Percentiles rank a stretch among this genome's conserved stretches.
Conservation (phyloP, 2,113 vertebrate species). For the Lycocorax pyrrhopterus region DNA sequence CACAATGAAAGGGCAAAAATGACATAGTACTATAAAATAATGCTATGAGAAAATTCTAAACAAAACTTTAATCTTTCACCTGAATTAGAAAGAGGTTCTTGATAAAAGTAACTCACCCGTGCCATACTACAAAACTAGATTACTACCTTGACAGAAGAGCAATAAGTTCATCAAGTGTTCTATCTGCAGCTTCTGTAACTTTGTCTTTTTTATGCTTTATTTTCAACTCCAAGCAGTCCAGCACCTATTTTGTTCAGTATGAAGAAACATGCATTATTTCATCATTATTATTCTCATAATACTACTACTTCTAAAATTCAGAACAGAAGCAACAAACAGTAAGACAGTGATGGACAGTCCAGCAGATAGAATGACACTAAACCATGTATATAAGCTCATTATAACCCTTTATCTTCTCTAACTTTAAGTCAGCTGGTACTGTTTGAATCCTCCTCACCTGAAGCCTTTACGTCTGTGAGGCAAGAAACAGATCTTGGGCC, state of each 20-base stretch:
- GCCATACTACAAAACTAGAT: background rate
- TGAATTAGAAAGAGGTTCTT: background rate
- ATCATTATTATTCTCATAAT: background rate
- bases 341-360: background rate
- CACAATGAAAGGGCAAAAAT: background rate
- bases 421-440: background rate
- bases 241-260: constrained; percentile 45
- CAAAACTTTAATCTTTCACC: background rate
- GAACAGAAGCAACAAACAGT: background rate
- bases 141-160: constrained; percentile 69
- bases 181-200: constrained; percentile 39
- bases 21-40: background rate
- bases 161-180: constrained; percentile 59
- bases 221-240: constrained; percentile 56
- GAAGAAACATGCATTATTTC: background rate
- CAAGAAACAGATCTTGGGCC: background rate
- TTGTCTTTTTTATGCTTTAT: constrained; percentile 44
- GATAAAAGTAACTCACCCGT: background rate
- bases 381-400: background rate
- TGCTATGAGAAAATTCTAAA: background rate
- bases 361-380: background rate
- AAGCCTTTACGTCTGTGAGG: background rate
- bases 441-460: background rate
- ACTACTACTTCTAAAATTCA: background rate
- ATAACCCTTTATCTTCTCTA: background rate